Percentiles rank a stretch among this genome's conserved stretches.
Evolutionary conservation across 2,888 invertebrate species (phyloP).

Genomic region (Iphiclides podalirius): DNA sequence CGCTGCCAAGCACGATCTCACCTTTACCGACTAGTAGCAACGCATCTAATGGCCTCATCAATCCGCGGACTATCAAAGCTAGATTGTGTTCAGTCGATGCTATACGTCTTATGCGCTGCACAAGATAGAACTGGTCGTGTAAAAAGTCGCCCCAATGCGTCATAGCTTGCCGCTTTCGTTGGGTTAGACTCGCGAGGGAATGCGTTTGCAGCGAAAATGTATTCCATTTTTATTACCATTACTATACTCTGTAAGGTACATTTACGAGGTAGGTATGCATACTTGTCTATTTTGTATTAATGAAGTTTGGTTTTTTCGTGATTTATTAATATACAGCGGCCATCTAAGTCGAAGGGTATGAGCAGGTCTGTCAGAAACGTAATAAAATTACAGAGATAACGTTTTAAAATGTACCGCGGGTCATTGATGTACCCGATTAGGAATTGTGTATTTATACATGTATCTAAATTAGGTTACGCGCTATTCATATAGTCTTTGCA

Average conservation of each 20-base stretch:
- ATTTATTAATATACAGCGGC: neutral
- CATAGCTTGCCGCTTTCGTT: constrained; percentile 13
- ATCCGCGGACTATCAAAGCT: constrained; percentile 43
- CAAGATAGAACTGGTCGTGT: constrained; percentile 6
- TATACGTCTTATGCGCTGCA: constrained; percentile 23
- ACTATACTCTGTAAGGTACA: constrained; percentile 9
- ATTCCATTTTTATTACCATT: constrained; percentile 10
- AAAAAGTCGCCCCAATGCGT: constrained; percentile 3
- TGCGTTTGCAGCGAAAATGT: constrained; percentile 1
- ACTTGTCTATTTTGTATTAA: neutral
- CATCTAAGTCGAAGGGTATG: constrained; percentile 6
- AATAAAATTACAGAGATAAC: neutral
- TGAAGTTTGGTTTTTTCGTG: constrained; percentile 2
- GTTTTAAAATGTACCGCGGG: neutral
- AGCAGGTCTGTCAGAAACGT: neutral
- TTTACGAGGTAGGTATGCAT: constrained; percentile 7
- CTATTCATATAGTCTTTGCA: constrained; percentile 1
- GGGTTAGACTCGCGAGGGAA: neutral
- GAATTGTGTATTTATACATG: neutral
- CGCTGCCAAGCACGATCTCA: constrained; percentile 45
- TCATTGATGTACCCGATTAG: constrained; percentile 3
- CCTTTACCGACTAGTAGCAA: constrained; percentile 43
- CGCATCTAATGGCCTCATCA: constrained; percentile 45
- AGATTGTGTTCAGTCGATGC: constrained; percentile 39
- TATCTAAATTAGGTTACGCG: constrained; percentile 5